Evolutionary conservation across 2,113 vertebrate genomes (phyloP).

Genomic region (Boleophthalmus pectinirostris): DNA sequence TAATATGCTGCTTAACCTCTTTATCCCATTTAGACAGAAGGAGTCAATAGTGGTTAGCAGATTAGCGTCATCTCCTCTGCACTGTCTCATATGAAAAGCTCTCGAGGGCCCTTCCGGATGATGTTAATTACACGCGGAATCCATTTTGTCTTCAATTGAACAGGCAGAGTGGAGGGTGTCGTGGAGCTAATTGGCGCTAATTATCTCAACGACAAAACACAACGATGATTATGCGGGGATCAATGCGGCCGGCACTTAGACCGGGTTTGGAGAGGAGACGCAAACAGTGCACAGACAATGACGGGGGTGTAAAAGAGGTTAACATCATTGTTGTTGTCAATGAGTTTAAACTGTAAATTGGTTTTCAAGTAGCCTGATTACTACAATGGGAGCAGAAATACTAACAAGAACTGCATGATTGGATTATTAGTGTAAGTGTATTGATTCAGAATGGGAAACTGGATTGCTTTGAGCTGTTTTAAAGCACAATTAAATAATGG

Average conservation of each 20-base stretch:
- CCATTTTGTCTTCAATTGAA: constrained; percentile 60
- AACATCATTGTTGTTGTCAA: neutral
- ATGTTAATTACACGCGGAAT: constrained; percentile 69
- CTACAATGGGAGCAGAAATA: too few species aligned
- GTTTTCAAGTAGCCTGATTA: neutral
- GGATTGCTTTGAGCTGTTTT: neutral
- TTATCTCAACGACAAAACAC: constrained; percentile 61
- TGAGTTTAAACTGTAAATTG: neutral
- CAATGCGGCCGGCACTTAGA: constrained; percentile 6
- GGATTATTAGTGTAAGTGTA: neutral
- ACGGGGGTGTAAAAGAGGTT: neutral
- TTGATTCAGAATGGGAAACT: neutral
- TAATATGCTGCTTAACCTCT: constrained; percentile 53
- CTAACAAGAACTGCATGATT: too few species aligned
- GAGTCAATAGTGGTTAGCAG: constrained; percentile 69
- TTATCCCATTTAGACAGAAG: constrained; percentile 51
- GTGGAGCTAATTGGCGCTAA: constrained; percentile 58
- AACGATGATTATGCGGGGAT: constrained; percentile 36
- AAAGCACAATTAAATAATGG: too few species aligned
- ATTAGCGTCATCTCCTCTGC: constrained; percentile 61
- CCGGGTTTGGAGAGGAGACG: constrained; percentile 14
- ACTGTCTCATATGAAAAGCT: constrained; percentile 65
- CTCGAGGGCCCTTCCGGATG: constrained; percentile 59
- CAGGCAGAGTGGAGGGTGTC: constrained; percentile 40
- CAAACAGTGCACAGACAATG: neutral